Percentiles rank a stretch among this genome's conserved stretches.
These are phyloP conservation scores for Drosophila arawakana DNA, from an alignment of 1,140 invertebrate genomes.

Conservation along the genomic window DNA sequence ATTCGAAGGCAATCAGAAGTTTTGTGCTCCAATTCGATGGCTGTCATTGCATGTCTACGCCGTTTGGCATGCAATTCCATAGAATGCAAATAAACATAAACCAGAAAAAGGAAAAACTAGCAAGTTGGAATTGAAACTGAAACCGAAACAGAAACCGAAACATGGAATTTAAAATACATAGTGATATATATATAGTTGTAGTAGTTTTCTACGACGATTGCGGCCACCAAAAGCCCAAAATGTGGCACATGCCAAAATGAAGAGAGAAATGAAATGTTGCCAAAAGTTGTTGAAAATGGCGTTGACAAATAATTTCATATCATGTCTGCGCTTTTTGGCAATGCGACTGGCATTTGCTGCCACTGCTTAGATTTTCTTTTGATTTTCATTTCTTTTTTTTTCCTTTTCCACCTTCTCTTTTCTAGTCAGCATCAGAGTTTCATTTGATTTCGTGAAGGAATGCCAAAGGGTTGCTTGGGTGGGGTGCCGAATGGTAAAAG, in stretches of 20 bases:
- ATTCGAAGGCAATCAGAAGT: slow-evolving; percentile 79
- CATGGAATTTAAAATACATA: slow-evolving; percentile 58
- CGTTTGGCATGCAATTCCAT: slow-evolving; percentile 49
- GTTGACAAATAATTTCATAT: slow-evolving; percentile 83
- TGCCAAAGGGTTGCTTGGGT: slow-evolving; percentile 7
- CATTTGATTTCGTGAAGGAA: slow-evolving; percentile 71
- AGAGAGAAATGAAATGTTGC: slow-evolving; percentile 69
- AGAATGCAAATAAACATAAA: slow-evolving; percentile 6
- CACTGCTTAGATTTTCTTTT: slow-evolving; percentile 42
- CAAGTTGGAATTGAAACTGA: slow-evolving; percentile 22
- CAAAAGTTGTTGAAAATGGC: slow-evolving; percentile 80
- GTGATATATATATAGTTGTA: not conserved
- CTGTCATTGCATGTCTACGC: slow-evolving; percentile 73
- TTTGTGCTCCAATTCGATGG: slow-evolving; percentile 63
- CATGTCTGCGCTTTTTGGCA: slow-evolving; percentile 64
- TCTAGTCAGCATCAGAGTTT: slow-evolving; percentile 63
- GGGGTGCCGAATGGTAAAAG: too few relatives aligned
- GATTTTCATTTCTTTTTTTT: slow-evolving; percentile 45
- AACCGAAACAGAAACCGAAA: slow-evolving; percentile 29
- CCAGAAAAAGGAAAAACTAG: slow-evolving; percentile 1
- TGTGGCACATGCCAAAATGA: slow-evolving; percentile 45
- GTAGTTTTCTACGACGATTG: not conserved
- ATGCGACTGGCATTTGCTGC: slow-evolving; percentile 38
- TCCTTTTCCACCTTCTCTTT: not conserved
- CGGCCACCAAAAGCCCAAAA: slow-evolving; percentile 25